Conservation (phyloP, 2,113 vertebrate genomes). For the Mobula birostris region DNA sequence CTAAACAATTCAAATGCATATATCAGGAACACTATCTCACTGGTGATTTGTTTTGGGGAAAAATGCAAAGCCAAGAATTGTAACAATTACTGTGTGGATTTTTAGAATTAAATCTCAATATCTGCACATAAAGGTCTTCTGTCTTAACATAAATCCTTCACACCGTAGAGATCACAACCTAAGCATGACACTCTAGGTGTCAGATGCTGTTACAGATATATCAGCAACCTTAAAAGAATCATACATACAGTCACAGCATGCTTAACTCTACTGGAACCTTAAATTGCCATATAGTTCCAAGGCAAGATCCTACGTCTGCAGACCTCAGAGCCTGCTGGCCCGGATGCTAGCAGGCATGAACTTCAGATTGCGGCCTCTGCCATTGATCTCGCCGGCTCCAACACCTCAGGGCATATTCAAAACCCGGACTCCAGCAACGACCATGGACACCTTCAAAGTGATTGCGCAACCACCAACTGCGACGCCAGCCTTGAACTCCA, state of each 20-base stretch:
- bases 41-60: background rate
- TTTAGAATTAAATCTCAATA: background rate
- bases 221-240: background rate
- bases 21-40: background rate
- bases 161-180: background rate
- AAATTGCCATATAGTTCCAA: background rate
- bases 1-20: background rate
- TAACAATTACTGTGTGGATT: background rate
- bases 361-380: too few species aligned
- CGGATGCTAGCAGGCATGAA: too few species aligned
- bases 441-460: too few species aligned
- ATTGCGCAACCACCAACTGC: too few species aligned
- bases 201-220: background rate
- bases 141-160: background rate
- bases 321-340: too few species aligned
- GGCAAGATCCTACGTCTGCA: too few species aligned
- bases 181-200: background rate
- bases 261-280: background rate
- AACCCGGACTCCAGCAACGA: too few species aligned
- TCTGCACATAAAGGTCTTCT: background rate
- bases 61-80: background rate
- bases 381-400: too few species aligned
- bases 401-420: too few species aligned
- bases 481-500: too few species aligned
- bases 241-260: background rate